phyloP scores from a whole-genome alignment of 2,113 vertebrate genomes.

The Rana temporaria region DNA sequence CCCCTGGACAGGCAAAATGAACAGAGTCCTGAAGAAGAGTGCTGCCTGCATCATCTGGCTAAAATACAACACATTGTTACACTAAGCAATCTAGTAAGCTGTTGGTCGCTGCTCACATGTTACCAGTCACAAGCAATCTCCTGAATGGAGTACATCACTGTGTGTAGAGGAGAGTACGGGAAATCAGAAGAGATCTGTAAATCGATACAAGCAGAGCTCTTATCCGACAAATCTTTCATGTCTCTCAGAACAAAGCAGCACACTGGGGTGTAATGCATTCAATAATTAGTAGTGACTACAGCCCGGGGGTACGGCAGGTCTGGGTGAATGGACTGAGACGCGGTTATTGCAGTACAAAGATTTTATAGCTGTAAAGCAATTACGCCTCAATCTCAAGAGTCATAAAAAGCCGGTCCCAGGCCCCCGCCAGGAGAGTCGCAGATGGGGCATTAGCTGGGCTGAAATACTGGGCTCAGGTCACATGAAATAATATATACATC shows the following conservation, averaged over 20 bases:
- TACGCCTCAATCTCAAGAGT: conserved; percentile 19
- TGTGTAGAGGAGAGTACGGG: too few relatives aligned
- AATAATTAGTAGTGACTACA: conserved; percentile 20
- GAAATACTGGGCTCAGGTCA: neutral
- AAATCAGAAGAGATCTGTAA: neutral
- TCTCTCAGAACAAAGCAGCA: conserved; percentile 43
- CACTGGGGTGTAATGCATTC: neutral
- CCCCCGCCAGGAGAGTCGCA: neutral
- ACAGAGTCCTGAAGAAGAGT: too few relatives aligned
- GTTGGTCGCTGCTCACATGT: too few relatives aligned
- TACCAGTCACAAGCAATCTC: too few relatives aligned
- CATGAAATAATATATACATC: neutral
- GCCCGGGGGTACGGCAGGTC: conserved; percentile 40
- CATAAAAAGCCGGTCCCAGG: conserved; percentile 3
- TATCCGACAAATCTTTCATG: conserved; percentile 25
- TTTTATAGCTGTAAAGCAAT: conserved; percentile 55
- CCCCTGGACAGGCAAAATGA: too few relatives aligned
- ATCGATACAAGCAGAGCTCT: conserved; percentile 1
- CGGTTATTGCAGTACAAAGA: conserved; percentile 36
- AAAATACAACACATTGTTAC: too few relatives aligned
- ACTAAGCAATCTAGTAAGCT: too few relatives aligned
- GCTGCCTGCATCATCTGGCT: too few relatives aligned
- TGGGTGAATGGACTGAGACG: conserved; percentile 33
- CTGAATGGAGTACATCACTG: too few relatives aligned
- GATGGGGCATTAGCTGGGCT: neutral